Base-by-base conservation (phyloP, 2,888 invertebrate genomes). In the Gryllus longicercus region DNA sequence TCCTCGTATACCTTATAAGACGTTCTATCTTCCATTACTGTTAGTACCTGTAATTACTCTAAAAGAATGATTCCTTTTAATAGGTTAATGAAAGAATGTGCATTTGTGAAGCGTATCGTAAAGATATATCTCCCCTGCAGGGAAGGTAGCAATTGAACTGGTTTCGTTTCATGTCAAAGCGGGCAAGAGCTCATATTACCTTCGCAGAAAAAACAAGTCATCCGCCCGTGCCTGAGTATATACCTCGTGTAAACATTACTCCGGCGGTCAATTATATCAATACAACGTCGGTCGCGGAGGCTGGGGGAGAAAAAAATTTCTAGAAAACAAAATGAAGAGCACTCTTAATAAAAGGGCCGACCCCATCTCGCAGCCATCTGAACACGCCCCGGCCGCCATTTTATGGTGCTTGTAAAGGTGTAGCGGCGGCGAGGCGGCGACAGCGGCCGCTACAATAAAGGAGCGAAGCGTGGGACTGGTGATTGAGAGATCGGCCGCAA, bases 391-490 rank as follows among this genome's bases (percentile, higher is more conserved):
- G 63, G 14, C 14, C 16, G 63, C 16, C 14, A 18, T 63, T 63
- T 63, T 18, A 14, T 18, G 63, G 16, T 4, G 16, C 16, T 63
- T 63, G 63, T 63, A 63, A 63, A 63, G 63, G 63, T 63, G 63
- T 63, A 63, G 63, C 63, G 3, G n/a, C 63, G 14, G 63, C 63
- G 16, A 63, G 63, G 63, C 63, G 63, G 63, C n/a, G 63, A 63
- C 63, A n/a, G n/a, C 63, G n/a, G 63, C 4, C 63, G 63, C 63
- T 63, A n/a, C 63, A 63, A 63, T 63, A 63, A 63, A 63, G 63
- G n/a, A 63, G n/a, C 63, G 63, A 63, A 63, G 63, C 63, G 63
- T 63, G 63, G 63, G 63, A 63, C n/a, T n/a, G 63, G 63, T 63
- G 63, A 63, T 63, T 63, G 63, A 63, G 63, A 63, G 63, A 63